Evolutionary conservation across 1,140 invertebrate genomes (phyloP).

Genomic region (Chelonus insularis): DNA sequence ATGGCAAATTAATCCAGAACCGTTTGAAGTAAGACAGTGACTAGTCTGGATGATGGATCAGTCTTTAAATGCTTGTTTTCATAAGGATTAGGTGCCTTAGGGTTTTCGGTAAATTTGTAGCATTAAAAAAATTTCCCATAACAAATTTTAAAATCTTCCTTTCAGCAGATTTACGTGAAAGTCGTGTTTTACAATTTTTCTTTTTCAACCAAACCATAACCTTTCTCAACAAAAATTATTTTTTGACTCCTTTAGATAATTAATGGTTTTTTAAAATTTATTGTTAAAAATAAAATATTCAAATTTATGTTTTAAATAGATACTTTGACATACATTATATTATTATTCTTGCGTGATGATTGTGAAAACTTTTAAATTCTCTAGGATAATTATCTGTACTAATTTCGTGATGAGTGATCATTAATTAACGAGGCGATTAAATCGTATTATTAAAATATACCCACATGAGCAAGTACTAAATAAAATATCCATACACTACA

Average conservation of each 20-base stretch:
- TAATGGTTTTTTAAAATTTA: too few relatives aligned
- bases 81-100: constrained; percentile 42
- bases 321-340: constrained; percentile 3
- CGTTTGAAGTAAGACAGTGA: constrained; percentile 37
- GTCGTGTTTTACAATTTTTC: too few relatives aligned
- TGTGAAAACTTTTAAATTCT: constrained; percentile 22
- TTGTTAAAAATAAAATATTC: too few relatives aligned
- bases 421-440: constrained; percentile 34
- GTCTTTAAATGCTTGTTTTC: constrained; percentile 50
- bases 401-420: constrained; percentile 35
- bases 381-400: constrained; percentile 27
- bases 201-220: too few relatives aligned
- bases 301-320: too few relatives aligned
- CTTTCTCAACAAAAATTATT: too few relatives aligned
- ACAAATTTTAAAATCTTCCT: too few relatives aligned
- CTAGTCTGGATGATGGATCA: constrained; percentile 41
- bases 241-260: too few relatives aligned
- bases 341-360: constrained; percentile 1
- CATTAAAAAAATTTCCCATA: neutral
- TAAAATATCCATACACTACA: neutral
- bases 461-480: constrained; percentile 6
- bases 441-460: constrained; percentile 16
- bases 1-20: constrained; percentile 39
- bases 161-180: too few relatives aligned
- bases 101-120: too few relatives aligned